A percentile compares a stretch with the other conserved stretches of the same genome.
Evolutionary conservation across 2,113 vertebrate genomes (phyloP).

Genomic region (Myxocyprinus asiaticus): DNA sequence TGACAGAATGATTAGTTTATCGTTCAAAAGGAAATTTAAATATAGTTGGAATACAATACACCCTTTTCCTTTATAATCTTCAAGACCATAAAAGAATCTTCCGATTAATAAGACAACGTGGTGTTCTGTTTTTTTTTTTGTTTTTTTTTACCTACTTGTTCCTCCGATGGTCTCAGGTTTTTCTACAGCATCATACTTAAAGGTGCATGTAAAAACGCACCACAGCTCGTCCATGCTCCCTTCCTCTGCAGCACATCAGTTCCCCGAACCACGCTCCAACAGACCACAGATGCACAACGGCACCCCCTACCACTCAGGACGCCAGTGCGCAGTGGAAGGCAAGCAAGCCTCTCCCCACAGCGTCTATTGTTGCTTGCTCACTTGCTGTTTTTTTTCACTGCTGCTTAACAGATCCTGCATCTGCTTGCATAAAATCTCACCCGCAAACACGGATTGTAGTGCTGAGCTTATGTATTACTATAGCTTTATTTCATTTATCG

Average conservation of each 20-base stretch:
- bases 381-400: conserved; percentile 67
- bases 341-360: conserved; percentile 83
- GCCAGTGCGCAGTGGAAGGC: conserved; percentile 99
- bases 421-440: conserved; percentile 55
- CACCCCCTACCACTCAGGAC: conserved; percentile 97
- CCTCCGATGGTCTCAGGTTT: conserved; percentile 94
- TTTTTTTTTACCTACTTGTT: conserved; percentile 81
- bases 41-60: too few relatives aligned
- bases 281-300: conserved; percentile 95
- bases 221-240: conserved; percentile 92
- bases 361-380: conserved; percentile 56
- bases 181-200: conserved; percentile 99
- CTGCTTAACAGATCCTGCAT: conserved; percentile 67
- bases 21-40: too few relatives aligned
- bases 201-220: conserved; percentile 99
- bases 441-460: conserved; percentile 38
- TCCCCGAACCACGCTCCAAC: conserved; percentile 87
- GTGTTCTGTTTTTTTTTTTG: conserved; percentile 43
- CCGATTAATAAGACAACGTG: conserved; percentile 28
- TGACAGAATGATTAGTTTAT: neutral
- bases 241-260: conserved; percentile 83
- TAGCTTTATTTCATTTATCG: conserved; percentile 18
- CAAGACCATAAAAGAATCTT: neutral
- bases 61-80: neutral
- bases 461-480: conserved; percentile 43